phyloP scores from a whole-genome alignment of 2,888 invertebrate genomes.

The Eristalis pertinax region DNA sequence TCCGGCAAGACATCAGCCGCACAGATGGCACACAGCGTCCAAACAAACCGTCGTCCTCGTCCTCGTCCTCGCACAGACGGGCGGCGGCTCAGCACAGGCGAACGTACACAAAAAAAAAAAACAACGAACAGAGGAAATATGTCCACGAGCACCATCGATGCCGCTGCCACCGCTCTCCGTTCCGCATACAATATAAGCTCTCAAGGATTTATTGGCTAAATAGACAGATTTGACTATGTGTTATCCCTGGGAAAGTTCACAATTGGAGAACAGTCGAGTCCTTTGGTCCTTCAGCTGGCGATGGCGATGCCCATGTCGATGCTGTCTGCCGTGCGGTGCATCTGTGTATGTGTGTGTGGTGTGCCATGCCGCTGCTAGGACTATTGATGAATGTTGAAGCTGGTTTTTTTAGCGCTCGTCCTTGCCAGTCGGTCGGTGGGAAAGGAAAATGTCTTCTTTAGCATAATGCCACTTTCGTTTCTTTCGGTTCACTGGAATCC shows the following conservation, averaged over 20 bases:
- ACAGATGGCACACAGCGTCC: slow-evolving; percentile 56
- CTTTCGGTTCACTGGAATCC: slow-evolving; percentile 61
- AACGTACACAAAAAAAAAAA: background rate
- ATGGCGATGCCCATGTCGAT: slow-evolving; percentile 4
- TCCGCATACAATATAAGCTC: slow-evolving; percentile 68
- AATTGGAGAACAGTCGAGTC: slow-evolving; percentile 60
- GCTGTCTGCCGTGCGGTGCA: background rate
- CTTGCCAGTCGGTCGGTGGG: slow-evolving; percentile 30
- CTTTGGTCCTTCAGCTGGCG: slow-evolving; percentile 43
- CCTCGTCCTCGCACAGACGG: background rate
- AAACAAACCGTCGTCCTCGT: slow-evolving; percentile 36
- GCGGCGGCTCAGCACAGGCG: background rate
- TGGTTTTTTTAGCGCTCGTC: slow-evolving; percentile 40
- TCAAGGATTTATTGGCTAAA: slow-evolving; percentile 81
- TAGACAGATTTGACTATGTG: slow-evolving; percentile 81
- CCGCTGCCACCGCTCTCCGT: background rate
- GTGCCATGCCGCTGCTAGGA: slow-evolving; percentile 42
- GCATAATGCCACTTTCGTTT: slow-evolving; percentile 72
- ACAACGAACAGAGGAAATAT: slow-evolving; percentile 14
- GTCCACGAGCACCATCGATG: slow-evolving; percentile 28
- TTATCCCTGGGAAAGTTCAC: slow-evolving; percentile 73
- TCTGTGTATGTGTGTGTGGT: slow-evolving; percentile 36
- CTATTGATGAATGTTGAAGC: slow-evolving; percentile 68
- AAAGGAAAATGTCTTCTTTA: slow-evolving; percentile 70
- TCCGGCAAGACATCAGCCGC: slow-evolving; percentile 43